Percentiles rank a stretch among this genome's conserved stretches.
These are phyloP conservation scores for Dermochelys coriacea DNA, from an alignment of 2,797 vertebrate genomes.

Conservation along the genomic window DNA sequence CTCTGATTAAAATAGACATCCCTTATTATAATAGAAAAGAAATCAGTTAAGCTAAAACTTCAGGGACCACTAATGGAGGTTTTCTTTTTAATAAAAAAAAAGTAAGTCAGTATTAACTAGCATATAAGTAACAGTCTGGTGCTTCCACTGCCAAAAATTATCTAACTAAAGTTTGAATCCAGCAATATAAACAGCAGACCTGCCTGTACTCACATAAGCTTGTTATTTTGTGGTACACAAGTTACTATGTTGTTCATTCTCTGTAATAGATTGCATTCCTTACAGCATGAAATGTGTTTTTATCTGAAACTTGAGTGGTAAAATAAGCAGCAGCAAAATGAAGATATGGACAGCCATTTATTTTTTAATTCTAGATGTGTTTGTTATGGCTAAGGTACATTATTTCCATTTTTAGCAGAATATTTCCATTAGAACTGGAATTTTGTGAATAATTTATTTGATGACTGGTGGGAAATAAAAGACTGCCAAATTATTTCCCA, in stretches of 20 bases:
- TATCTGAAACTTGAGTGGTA: constrained; percentile 36
- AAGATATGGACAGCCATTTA: accelerated
- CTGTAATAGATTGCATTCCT: constrained; percentile 34
- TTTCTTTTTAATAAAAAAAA: constrained; percentile 36
- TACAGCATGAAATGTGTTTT: constrained; percentile 31
- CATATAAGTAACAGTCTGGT: constrained; percentile 29
- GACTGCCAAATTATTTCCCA: neutral
- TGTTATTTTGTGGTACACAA: constrained; percentile 22
- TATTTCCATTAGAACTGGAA: neutral
- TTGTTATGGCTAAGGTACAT: constrained; percentile 2
- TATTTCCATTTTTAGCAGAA: neutral
- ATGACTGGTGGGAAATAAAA: neutral
- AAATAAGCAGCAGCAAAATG: constrained; percentile 29
- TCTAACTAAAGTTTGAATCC: constrained; percentile 43
- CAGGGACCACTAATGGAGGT: constrained; percentile 49
- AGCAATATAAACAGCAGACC: constrained; percentile 29
- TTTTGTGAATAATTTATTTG: neutral
- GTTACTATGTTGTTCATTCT: neutral
- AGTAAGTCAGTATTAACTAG: constrained; percentile 61
- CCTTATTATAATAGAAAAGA: constrained; percentile 45
- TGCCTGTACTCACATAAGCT: neutral
- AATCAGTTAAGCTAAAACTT: constrained; percentile 70
- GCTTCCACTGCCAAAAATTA: constrained; percentile 46
- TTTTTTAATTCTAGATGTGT: neutral
- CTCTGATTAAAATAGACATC: neutral